phyloP scores from a whole-genome alignment of 2,888 invertebrate species.

The Cantharis rufa region DNA sequence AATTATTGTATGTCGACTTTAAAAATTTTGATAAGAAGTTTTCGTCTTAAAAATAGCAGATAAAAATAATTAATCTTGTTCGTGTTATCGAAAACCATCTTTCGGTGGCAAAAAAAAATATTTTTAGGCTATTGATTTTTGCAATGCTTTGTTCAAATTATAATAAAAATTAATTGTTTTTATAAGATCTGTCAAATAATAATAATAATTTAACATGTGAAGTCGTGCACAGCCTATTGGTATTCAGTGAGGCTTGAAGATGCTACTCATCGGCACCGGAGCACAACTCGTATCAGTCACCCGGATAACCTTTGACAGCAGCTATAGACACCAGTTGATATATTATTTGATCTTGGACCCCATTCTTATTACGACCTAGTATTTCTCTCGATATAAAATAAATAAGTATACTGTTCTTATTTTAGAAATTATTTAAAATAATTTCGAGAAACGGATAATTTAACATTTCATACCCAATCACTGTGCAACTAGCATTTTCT shows the following conservation, averaged over 20 bases:
- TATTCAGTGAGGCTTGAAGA: slow-evolving; percentile 40
- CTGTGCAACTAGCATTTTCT: background rate
- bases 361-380: slow-evolving; percentile 16
- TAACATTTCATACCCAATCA: background rate
- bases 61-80: background rate
- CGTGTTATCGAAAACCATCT: background rate
- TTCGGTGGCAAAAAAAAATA: background rate
- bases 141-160: background rate
- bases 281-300: slow-evolving; percentile 29
- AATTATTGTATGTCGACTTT: background rate
- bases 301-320: slow-evolving; percentile 33
- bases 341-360: slow-evolving; percentile 24
- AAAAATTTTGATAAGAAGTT: background rate
- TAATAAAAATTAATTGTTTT: background rate
- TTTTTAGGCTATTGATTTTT: background rate
- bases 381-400: background rate
- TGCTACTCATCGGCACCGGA: slow-evolving; percentile 30
- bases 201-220: slow-evolving; percentile 8
- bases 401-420: background rate
- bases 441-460: background rate
- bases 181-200: slow-evolving; percentile 14
- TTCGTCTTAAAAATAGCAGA: background rate
- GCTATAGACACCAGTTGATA: slow-evolving; percentile 20
- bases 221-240: slow-evolving; percentile 37
- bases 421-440: background rate